Evolutionary conservation across 2,888 invertebrate genomes (phyloP).

Genomic region (Papilio gigon): DNA sequence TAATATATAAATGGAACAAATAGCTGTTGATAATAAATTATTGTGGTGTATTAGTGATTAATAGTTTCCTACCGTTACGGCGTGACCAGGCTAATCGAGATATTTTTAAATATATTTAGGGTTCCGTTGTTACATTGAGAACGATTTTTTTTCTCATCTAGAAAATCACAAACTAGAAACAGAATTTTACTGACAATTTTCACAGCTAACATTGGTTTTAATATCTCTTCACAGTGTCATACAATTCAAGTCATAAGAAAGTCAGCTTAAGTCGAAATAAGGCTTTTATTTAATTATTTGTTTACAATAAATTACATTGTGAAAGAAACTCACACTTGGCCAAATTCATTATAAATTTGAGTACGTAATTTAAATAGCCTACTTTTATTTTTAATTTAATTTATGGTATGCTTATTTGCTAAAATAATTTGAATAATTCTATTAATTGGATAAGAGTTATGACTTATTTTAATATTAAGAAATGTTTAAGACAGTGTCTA

Average conservation of each 20-base stretch:
- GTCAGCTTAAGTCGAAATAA: neutral
- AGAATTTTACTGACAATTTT: neutral
- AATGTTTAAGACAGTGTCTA: slow-evolving; percentile 48
- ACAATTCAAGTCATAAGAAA: neutral
- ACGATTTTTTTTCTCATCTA: no score
- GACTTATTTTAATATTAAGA: slow-evolving; percentile 49
- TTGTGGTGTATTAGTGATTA: slow-evolving; percentile 64
- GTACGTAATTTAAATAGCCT: neutral
- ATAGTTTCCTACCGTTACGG: slow-evolving; percentile 65
- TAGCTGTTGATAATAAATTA: slow-evolving; percentile 61
- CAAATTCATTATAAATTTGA: neutral
- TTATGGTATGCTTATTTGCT: slow-evolving; percentile 24
- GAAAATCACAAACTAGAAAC: no score
- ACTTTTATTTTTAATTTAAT: slow-evolving; percentile 15
- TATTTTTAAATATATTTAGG: slow-evolving; percentile 3
- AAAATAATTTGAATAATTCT: slow-evolving; percentile 23
- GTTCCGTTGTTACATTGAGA: neutral
- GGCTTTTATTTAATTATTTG: neutral
- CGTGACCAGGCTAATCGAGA: slow-evolving; percentile 47
- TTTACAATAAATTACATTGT: neutral
- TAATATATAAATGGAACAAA: slow-evolving; percentile 24
- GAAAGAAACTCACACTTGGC: slow-evolving; percentile 20
- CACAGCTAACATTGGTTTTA: neutral
- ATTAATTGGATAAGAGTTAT: slow-evolving; percentile 28
- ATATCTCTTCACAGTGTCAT: neutral